Conservation (phyloP, 2,113 vertebrate genomes). For the Taxidea taxus region DNA sequence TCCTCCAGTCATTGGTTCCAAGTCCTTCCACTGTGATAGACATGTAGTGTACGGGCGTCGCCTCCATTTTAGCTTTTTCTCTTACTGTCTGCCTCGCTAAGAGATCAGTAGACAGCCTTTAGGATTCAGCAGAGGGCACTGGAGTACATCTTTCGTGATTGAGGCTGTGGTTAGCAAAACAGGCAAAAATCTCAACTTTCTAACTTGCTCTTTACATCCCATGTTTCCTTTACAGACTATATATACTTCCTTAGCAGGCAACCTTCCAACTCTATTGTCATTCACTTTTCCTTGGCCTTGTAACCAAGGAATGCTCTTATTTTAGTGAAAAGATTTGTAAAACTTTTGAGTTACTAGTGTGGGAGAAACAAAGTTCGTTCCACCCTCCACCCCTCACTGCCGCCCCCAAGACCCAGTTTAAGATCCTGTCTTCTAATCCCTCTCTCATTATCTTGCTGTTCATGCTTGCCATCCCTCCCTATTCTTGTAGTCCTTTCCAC, state of each 20-base stretch:
- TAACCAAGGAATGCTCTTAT: not conserved
- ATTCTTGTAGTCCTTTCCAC: not conserved
- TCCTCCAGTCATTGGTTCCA: accelerated
- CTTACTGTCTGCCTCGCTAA: not conserved
- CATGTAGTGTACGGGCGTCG: accelerated
- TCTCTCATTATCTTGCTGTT: not conserved
- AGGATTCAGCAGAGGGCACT: conserved; percentile 49
- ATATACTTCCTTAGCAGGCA: not conserved
- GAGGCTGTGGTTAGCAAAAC: not conserved
- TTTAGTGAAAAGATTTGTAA: not conserved
- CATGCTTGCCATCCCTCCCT: not conserved
- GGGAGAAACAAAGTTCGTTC: not conserved
- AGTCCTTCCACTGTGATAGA: not conserved
- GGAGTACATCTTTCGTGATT: not conserved
- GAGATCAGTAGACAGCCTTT: not conserved
- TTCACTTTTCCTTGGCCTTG: not conserved
- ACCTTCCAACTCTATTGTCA: not conserved
- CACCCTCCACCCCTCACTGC: no score
- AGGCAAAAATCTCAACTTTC: not conserved
- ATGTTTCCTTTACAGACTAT: not conserved
- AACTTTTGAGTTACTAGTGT: not conserved
- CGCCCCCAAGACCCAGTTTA: not conserved
- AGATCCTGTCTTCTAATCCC: not conserved
- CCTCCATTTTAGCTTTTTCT: conserved; percentile 9
- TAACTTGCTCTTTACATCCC: not conserved